Evolutionary conservation across 2,113 vertebrate species (phyloP), one percentile per base, ranked within the genome.

Genomic region (Ranitomeya variabilis): DNA sequence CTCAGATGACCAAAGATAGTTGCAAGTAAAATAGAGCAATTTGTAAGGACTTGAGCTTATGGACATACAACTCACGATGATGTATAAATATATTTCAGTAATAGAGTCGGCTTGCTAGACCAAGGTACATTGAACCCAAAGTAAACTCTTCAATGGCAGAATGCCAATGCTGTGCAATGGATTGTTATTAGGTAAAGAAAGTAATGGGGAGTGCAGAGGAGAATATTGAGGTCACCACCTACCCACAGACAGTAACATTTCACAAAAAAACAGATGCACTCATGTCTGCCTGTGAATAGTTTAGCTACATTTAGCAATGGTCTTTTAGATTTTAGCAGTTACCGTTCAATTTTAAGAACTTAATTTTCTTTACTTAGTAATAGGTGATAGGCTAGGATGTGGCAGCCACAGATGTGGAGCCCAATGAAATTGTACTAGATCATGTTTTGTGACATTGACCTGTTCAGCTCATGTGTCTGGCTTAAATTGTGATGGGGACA

Each of bases 31-130:
- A 21, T 31, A 37, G 21, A 31, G 23, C n/a, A 18, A 62, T 59
- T 80, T 80, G 57, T 80, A 80, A 54, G 69, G 69, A 37, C 31
- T 37, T 78, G 15, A 26, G n/a, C 60, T 57, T 60, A 60, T 80
- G 45, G 37, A 2, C 6, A 23, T 23, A 60, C 6, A 15, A 19
- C 73, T 45, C 73, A 9, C 37, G 18, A 19, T 51, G 7, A 45
- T 51, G 18, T 76, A 19, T 0, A 9, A 19, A 18, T 76, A 51
- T 19, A 31, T 76, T 9, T 37, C n/a, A 62, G 31, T 81, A 18
- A 57, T 9, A 67, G 23, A 66, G 2, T 45, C 10, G 64, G 59
- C 80, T 64, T 19, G 45, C 37, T 51, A 83, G 37, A 19, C 19
- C 19, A 52, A 67, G 16, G 45, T 83, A 14, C 45, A 67, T 15